Base-by-base conservation (phyloP, 2,113 vertebrate species). In the Mus musculus region DNA sequence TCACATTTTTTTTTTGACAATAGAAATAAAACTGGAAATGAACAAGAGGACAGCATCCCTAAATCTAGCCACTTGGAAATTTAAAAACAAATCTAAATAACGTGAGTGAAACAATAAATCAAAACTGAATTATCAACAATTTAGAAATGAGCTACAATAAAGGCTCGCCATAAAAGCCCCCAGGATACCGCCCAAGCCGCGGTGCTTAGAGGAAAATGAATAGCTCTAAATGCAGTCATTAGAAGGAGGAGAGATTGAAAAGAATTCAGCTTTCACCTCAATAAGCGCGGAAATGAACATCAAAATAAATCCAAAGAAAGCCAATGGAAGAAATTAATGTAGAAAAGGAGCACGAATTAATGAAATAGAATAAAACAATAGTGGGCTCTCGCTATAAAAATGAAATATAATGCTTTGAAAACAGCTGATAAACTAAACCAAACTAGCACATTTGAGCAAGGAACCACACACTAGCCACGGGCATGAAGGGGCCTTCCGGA, bases 81-180 rank as follows among this genome's bases (percentile, higher is more conserved):
- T 89, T 84, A 86, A 90, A 95, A 93, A 94, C 94, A 93, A 95
- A 77, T 73, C 89, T 96, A 96, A 97, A 95, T 88, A 94, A 94
- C 3, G 7, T 14, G 89, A 97, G 95, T 96, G 96, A 97, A 95
- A 91, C 87, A 71, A 95, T 91, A 96, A 96, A 89, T 97, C 87
- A 81, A 75, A 97, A 93, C 49, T 49, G 90, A 96, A 96, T 96
- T 84, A 71, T 89, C 63, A 96, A 63, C 77, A 82, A 84, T 88
- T 96, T 95, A 82, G 80, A 95, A 96, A 92, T 76, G 86, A 97
- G 67, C 65, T 71, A 90, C 86, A 93, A 52, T 94, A 93, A 87
- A 96, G 73, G 22, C 67, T 46, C 72, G n/a, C n/a, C 63, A 72
- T 59, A 96, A 72, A 93, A 94, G 4, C 61, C 95, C 97, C 89